Evolutionary conservation across 2,888 invertebrate genomes (phyloP).

Genomic region (Drosophila pseudotakahashii): DNA sequence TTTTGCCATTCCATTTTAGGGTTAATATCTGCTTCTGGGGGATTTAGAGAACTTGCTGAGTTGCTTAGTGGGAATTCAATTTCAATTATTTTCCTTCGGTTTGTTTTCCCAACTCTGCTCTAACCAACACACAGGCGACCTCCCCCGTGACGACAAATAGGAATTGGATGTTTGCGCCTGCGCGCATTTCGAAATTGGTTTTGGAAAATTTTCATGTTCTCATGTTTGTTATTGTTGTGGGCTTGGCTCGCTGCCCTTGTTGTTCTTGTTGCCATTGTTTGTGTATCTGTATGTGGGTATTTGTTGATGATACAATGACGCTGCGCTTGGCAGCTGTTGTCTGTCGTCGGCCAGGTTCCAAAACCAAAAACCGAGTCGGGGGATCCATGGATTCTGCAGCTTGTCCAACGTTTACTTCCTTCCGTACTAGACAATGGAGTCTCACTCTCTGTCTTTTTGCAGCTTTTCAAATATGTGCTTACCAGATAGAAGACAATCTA

Average conservation of each 20-base stretch:
- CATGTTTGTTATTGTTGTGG: slow-evolving; percentile 74
- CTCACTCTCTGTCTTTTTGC: slow-evolving; percentile 13
- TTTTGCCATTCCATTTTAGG: neutral
- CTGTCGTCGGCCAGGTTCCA: slow-evolving; percentile 23
- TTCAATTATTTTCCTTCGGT: slow-evolving; percentile 35
- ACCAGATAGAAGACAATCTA: slow-evolving; percentile 13
- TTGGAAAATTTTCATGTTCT: slow-evolving; percentile 66
- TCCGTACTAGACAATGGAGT: slow-evolving; percentile 57
- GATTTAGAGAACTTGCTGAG: neutral
- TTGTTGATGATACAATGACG: slow-evolving; percentile 80
- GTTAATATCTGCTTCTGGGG: neutral
- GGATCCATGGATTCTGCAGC: slow-evolving; percentile 47
- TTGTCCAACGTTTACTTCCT: slow-evolving; percentile 53
- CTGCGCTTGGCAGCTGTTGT: slow-evolving; percentile 82
- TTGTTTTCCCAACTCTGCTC: slow-evolving; percentile 37
- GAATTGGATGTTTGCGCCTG: slow-evolving; percentile 63
- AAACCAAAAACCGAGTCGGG: slow-evolving; percentile 17
- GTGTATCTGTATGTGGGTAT: slow-evolving; percentile 40
- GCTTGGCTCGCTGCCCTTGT: slow-evolving; percentile 64
- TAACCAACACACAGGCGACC: neutral
- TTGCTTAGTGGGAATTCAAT: slow-evolving; percentile 19
- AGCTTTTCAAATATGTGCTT: slow-evolving; percentile 42
- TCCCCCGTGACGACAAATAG: slow-evolving; percentile 38
- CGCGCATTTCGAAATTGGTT: slow-evolving; percentile 70
- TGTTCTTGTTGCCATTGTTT: slow-evolving; percentile 60